Base-by-base conservation (phyloP, 2,113 vertebrate genomes). In the Pitta sordida region DNA sequence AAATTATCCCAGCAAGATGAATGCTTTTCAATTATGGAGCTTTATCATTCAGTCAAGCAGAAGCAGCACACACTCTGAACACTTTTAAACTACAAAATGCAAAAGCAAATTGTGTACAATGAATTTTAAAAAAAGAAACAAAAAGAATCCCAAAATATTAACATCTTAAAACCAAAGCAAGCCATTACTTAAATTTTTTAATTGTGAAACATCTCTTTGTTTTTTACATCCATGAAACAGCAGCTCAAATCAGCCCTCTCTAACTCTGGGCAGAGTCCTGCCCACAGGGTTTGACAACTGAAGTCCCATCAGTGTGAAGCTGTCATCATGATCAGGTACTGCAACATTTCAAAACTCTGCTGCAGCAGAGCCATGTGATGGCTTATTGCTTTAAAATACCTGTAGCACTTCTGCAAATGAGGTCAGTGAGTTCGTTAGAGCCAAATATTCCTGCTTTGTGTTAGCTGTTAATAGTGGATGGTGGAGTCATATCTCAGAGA, bases 301-400 rank as follows among this genome's bases (percentile, higher is more conserved):
- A 11, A 8, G 43, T 19, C 44, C n/a, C 69, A 5, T 21, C 70
- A 3, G 29, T 11, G 5, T 2, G 70, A 7, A 55, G 69, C 77
- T 46, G 65, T 36, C 74, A 27, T 70, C 83, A 17, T 5, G 1
- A 29, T 4, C 43, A 20, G 70, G 11, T 1, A 30, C 52, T 0
- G 4, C 65, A 48, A 29, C 34, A 6, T 17, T 43, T 36, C 56
- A 19, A 41, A 52, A 36, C 44, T 0, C 32, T 20, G 64, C 83
- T 20, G 8, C 34, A 34, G 46, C 7, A 1, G 18, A 37, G 36
- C 1, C 0, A 15, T 3, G 55, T 1, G 1, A 23, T 18, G 58
- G 16, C 43, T 73, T 15, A 21, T 21, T 56, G 56, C 87, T 39
- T 51, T 26, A 39, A 79, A 81, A 82, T 19, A 92, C 83, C 89